Evolutionary conservation across 1,140 invertebrate species (phyloP).

Genomic region (Caenorhabditis brenneri): DNA sequence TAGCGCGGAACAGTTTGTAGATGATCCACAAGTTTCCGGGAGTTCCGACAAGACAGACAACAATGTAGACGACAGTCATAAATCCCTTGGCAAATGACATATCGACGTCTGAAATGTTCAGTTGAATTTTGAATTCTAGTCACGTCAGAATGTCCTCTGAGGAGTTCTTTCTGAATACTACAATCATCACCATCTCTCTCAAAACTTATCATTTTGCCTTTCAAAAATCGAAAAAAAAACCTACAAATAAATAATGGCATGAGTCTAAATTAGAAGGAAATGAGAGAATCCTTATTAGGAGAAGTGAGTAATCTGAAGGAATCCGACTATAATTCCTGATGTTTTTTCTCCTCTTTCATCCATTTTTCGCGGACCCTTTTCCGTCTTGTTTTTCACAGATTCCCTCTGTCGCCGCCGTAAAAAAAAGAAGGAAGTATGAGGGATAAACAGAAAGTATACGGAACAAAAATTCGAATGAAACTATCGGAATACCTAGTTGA

Average conservation of each 20-base stretch:
- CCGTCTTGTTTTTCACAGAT: not conserved
- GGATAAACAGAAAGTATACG: not conserved
- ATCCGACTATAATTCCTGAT: not conserved
- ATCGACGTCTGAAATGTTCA: not conserved
- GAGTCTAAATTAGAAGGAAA: not conserved
- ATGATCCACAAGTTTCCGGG: constrained; percentile 50
- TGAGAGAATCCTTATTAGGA: not conserved
- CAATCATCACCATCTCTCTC: too few relatives aligned
- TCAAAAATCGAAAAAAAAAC: not conserved
- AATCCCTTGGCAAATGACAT: constrained; percentile 42
- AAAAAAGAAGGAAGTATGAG: not conserved
- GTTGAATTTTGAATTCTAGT: not conserved
- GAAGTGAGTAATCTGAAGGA: constrained; percentile 1
- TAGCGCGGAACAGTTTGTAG: constrained; percentile 45
- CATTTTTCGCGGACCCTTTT: not conserved
- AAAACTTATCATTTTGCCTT: not conserved
- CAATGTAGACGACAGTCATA: constrained; percentile 47
- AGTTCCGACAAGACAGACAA: constrained; percentile 43
- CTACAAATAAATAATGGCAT: not conserved
- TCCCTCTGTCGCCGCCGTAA: not conserved
- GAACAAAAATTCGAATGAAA: not conserved
- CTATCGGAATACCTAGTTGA: too few relatives aligned
- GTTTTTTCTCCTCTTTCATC: not conserved
- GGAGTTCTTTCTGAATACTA: not conserved
- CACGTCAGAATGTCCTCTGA: not conserved